Evolutionary conservation across 2,888 invertebrate genomes (phyloP).

Genomic region (Vanessa cardui): DNA sequence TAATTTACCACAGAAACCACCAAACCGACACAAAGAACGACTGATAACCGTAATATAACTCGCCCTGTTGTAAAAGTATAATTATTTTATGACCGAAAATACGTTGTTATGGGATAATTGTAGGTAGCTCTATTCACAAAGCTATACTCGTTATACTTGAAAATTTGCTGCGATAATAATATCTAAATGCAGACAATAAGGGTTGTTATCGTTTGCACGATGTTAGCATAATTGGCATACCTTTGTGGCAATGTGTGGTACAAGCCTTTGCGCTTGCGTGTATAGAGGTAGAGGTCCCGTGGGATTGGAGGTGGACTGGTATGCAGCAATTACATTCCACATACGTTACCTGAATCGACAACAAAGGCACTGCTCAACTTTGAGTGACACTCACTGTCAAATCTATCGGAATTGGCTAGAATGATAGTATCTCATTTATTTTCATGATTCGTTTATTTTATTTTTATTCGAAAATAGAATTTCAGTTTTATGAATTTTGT

Average conservation of each 20-base stretch:
- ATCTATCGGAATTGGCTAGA: slow-evolving; percentile 15
- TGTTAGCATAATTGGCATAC: slow-evolving; percentile 18
- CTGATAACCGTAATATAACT: slow-evolving; percentile 27
- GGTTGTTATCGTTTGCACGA: slow-evolving; percentile 7
- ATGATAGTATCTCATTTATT: slow-evolving; percentile 16
- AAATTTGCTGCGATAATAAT: slow-evolving; percentile 5
- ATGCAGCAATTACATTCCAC: slow-evolving; percentile 71
- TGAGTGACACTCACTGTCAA: slow-evolving; percentile 26
- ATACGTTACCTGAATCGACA: slow-evolving; percentile 63
- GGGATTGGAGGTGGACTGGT: slow-evolving; percentile 59
- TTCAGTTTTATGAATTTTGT: not conserved
- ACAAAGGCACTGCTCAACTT: slow-evolving; percentile 47
- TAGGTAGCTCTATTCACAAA: slow-evolving; percentile 9
- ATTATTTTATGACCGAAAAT: slow-evolving; percentile 21
- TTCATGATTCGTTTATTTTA: slow-evolving; percentile 18
- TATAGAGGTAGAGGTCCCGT: slow-evolving; percentile 51
- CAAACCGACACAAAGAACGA: slow-evolving; percentile 14
- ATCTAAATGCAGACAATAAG: slow-evolving; percentile 7
- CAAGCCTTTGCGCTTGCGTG: slow-evolving; percentile 45
- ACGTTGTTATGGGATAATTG: slow-evolving; percentile 19
- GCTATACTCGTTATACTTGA: slow-evolving; percentile 2
- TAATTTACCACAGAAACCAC: slow-evolving; percentile 6
- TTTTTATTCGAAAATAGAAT: not conserved
- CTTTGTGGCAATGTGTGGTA: slow-evolving; percentile 9
- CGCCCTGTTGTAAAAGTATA: slow-evolving; percentile 20